Conservation (phyloP, 2,888 invertebrate genomes). For the Orchestes rusci region DNA sequence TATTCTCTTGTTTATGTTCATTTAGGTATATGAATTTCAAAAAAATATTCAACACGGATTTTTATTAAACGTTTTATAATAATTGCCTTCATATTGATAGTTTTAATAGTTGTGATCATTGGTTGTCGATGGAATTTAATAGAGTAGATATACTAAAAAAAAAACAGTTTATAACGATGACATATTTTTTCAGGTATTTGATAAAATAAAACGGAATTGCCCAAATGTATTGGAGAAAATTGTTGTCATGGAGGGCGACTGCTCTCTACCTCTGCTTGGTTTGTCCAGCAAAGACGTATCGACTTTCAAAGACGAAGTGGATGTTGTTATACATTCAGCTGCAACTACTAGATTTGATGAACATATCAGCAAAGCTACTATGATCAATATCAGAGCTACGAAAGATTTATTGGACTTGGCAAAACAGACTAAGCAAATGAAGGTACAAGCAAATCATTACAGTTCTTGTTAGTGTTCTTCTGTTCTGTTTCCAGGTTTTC, state of each 20-base stretch:
- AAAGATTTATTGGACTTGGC: conserved; percentile 57
- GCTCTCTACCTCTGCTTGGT: conserved; percentile 47
- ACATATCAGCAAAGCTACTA: conserved; percentile 56
- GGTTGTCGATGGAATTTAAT: no score
- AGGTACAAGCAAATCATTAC: no score
- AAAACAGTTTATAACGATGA: no score
- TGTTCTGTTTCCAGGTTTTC: conserved; percentile 26
- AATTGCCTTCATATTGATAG: no score
- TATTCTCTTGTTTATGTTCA: no score
- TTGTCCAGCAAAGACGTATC: conserved; percentile 47
- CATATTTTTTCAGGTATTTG: conserved; percentile 47
- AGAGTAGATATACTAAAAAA: no score
- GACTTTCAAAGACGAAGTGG: conserved; percentile 47
- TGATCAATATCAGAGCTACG: conserved; percentile 62
- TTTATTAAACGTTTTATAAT: no score
- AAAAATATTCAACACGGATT: no score
- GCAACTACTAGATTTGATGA: conserved; percentile 70
- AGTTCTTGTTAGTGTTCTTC: no score
- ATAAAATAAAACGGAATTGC: conserved; percentile 44
- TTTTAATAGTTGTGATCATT: no score
- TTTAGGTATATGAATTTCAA: no score
- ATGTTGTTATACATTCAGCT: conserved; percentile 65
- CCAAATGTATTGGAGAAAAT: conserved; percentile 52
- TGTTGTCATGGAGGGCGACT: conserved; percentile 51
- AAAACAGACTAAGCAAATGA: conserved; percentile 45